Conservation (phyloP, 2,113 vertebrate species). For the Dissostichus mawsoni region DNA sequence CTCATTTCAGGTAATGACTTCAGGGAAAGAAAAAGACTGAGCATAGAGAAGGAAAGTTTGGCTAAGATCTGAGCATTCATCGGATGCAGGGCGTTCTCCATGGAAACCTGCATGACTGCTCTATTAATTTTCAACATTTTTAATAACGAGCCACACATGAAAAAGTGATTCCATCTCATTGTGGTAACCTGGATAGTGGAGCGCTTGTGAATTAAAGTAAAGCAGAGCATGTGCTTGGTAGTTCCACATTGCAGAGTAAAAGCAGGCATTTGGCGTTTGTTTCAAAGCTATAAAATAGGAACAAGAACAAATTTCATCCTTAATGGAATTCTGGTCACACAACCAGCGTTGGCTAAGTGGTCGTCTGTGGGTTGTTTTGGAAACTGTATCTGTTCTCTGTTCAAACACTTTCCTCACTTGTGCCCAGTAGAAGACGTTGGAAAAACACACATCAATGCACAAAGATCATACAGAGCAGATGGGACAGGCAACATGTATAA, state of each 20-base stretch:
- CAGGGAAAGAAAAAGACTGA: conserved; percentile 1
- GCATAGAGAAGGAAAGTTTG: conserved; percentile 5
- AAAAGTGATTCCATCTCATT: conserved; percentile 31
- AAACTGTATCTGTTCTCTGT: conserved; percentile 37
- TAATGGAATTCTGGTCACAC: conserved; percentile 36
- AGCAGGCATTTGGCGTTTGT: conserved; percentile 44
- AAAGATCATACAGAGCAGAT: conserved; percentile 34
- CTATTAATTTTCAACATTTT: conserved; percentile 19
- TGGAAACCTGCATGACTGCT: conserved; percentile 10
- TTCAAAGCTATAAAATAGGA: conserved; percentile 43
- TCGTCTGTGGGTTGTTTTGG: conserved; percentile 58
- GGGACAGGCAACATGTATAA: conserved; percentile 19
- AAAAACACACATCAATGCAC: conserved; percentile 45
- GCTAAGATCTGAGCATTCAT: background rate
- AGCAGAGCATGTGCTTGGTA: conserved; percentile 30
- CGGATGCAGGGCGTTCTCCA: background rate
- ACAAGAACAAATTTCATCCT: conserved; percentile 37
- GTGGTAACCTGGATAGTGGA: conserved; percentile 35
- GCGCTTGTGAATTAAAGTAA: conserved; percentile 16
- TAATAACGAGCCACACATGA: conserved; percentile 21
- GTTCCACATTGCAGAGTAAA: conserved; percentile 54
- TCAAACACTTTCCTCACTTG: conserved; percentile 38
- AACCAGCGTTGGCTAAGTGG: background rate
- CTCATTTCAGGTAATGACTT: conserved; percentile 13
- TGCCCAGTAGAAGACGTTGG: conserved; percentile 17